These are phyloP conservation scores for Epirrita christyi DNA, from an alignment of 2,888 invertebrate genomes.

Conservation along the genomic window DNA sequence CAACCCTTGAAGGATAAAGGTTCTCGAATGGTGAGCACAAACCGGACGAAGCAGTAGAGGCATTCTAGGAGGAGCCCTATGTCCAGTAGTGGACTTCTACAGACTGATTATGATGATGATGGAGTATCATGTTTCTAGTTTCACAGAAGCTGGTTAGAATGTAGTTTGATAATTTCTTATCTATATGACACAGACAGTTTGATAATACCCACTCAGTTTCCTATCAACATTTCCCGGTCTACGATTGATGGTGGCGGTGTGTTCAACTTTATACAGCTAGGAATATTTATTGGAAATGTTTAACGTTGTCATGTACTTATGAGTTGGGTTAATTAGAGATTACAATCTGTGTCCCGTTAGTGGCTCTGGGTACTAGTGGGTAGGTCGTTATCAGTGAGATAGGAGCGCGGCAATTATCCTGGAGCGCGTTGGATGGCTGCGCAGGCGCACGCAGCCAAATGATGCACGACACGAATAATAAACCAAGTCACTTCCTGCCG, in stretches of 20 bases:
- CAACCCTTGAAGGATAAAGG: too few species aligned
- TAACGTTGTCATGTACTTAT: slow-evolving; percentile 52
- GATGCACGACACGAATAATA: slow-evolving; percentile 84
- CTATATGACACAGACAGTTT: slow-evolving; percentile 41
- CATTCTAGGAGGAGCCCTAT: too few species aligned
- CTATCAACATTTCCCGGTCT: slow-evolving; percentile 28
- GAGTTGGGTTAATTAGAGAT: slow-evolving; percentile 70
- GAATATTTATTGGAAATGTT: slow-evolving; percentile 44
- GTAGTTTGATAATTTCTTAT: slow-evolving; percentile 50
- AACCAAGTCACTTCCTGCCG: slow-evolving; percentile 82
- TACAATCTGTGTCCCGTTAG: slow-evolving; percentile 72
- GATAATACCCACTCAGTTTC: slow-evolving; percentile 46
- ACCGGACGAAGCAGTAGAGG: too few species aligned
- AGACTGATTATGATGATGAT: background rate
- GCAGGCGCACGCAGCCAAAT: slow-evolving; percentile 69
- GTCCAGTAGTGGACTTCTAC: too few species aligned
- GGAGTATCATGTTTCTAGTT: slow-evolving; percentile 24
- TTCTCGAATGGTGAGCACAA: too few species aligned
- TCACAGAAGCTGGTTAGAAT: slow-evolving; percentile 37
- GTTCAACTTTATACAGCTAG: slow-evolving; percentile 37
- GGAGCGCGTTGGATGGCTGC: slow-evolving; percentile 58
- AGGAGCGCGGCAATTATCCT: slow-evolving; percentile 66
- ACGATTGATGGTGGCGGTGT: slow-evolving; percentile 52
- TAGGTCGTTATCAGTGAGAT: slow-evolving; percentile 30
- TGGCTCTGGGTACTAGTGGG: slow-evolving; percentile 50